Evolutionary conservation across 2,113 vertebrate species (phyloP).

Genomic region (Lagenorhynchus albirostris): DNA sequence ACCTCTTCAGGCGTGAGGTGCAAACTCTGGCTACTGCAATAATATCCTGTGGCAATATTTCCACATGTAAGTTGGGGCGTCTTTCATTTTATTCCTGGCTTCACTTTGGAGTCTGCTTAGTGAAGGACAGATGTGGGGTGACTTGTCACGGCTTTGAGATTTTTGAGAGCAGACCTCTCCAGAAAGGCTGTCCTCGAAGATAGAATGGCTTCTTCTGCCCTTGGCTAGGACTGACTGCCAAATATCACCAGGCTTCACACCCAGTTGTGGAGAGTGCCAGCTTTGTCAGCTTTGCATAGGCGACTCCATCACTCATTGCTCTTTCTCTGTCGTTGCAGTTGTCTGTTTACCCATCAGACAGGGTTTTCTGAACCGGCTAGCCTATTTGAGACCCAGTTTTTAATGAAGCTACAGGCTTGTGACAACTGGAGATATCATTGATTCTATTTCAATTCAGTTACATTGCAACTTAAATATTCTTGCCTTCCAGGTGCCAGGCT

Average conservation of each 20-base stretch:
- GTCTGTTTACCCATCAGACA: background rate
- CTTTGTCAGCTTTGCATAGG: background rate
- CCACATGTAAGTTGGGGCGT: background rate
- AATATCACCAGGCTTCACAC: background rate
- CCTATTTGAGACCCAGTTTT: background rate
- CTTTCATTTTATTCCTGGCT: background rate
- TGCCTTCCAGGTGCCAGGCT: background rate
- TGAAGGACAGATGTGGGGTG: conserved; percentile 4
- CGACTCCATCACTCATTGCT: background rate
- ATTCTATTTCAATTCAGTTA: background rate
- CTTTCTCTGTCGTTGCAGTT: background rate
- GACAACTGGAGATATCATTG: background rate
- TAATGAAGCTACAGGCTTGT: background rate
- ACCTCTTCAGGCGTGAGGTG: background rate
- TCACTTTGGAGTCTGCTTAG: background rate
- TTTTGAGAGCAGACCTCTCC: background rate
- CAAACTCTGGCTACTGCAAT: background rate
- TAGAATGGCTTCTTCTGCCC: background rate
- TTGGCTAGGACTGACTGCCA: background rate
- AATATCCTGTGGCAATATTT: background rate
- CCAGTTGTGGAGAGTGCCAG: background rate
- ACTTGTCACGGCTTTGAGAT: background rate
- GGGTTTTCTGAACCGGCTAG: background rate
- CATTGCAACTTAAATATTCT: background rate
- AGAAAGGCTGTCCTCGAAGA: conserved; percentile 13